phyloP scores from a whole-genome alignment of 2,797 vertebrate genomes.

The Furcifer pardalis region DNA sequence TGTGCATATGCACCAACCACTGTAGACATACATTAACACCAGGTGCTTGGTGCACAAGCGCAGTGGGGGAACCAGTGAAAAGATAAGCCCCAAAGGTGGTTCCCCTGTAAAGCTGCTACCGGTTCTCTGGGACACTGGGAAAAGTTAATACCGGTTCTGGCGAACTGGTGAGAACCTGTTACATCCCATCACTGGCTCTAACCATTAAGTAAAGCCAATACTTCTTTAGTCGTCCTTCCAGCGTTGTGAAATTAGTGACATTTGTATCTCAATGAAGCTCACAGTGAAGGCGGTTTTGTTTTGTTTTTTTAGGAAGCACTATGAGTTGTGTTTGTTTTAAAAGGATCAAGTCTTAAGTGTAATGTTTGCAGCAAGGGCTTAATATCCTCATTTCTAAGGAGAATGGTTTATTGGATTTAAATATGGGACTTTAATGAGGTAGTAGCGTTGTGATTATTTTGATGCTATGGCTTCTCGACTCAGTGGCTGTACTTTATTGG shows the following conservation, averaged over 20 bases:
- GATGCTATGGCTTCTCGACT: not conserved
- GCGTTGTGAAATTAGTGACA: not conserved
- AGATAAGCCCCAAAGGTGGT: too few species aligned
- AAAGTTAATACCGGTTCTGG: too few species aligned
- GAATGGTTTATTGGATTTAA: conserved; percentile 26
- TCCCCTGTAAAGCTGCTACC: too few species aligned
- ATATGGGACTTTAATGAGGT: conserved; percentile 16
- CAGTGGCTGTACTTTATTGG: conserved; percentile 6
- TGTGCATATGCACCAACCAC: too few species aligned
- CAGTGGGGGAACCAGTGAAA: too few species aligned
- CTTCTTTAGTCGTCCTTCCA: not conserved
- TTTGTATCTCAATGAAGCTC: not conserved
- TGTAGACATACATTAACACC: too few species aligned
- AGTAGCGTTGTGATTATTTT: conserved; percentile 3
- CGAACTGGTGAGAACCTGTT: too few species aligned
- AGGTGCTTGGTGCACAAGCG: too few species aligned
- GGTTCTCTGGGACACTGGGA: too few species aligned
- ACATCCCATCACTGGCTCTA: too few species aligned
- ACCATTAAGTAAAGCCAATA: too few species aligned
- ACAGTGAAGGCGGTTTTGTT: not conserved
- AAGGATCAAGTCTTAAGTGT: not conserved
- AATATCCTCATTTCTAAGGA: not conserved
- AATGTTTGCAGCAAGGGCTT: not conserved
- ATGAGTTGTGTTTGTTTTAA: not conserved
- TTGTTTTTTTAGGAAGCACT: not conserved